Base-by-base conservation (phyloP, 2,888 invertebrate species). In the Drosophila kuntzei region DNA sequence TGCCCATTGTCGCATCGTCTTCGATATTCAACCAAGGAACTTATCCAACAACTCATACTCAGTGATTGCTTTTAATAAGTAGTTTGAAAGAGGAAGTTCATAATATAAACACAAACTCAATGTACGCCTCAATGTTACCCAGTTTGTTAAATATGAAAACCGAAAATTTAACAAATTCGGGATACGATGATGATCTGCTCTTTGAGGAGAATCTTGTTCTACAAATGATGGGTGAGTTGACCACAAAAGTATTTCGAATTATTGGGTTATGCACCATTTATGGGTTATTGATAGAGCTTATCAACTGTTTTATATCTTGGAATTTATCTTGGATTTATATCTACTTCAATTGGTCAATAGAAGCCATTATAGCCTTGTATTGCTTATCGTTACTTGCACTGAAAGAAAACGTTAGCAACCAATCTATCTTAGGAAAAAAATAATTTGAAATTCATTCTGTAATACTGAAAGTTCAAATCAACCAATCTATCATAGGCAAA, bases 101-200 rank as follows among this genome's bases (percentile, higher is more conserved):
- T 14, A 58, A 39, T 36, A 51, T 44, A 58, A 34, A 59, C n/a
- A 51, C 12, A 47, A 34, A 51, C 37, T 25, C 29, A 76, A 84
- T 84, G 89, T 84, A 83, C 50, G 75, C 87, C 69, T 79, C 85
- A 79, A 87, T 87, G 82, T 49, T 90, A 55, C 78, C 79, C 59
- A 90, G 79, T 79, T 92, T 92, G 85, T 81, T 92, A 55, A 92
- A 90, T 82, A 92, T 92, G 92, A 92, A 92, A 90, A 92, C 91
- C 70, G 92, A 92, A 85, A 90, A 90, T 70, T 75, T 91, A 73
- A 76, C 87, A 41, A 86, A 84, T 66, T 89, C 81, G 65, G 83
- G 88, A 49, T 92, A 91, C 62, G 92, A 92, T 53, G 92, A 92
- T 72, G 84, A 90, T 34, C 91, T 90, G 39, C 80, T 91, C 1